A percentile compares a stretch with the other conserved stretches of the same genome.
Conservation (phyloP, 2,797 vertebrate genomes). For the Pangasius mekongensis region DNA sequence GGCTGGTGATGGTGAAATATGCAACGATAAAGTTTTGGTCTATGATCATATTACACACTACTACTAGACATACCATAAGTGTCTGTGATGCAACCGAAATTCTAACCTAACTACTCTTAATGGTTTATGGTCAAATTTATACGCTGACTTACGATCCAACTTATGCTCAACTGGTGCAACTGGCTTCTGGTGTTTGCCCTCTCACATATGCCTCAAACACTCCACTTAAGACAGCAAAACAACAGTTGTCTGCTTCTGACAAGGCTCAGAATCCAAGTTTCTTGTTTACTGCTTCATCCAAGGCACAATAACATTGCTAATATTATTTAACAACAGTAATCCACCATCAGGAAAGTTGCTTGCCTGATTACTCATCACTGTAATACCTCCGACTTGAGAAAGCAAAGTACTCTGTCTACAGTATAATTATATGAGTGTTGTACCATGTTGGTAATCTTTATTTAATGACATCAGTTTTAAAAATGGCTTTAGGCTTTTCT, state of each 20-base stretch:
- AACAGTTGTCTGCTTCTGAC: neutral
- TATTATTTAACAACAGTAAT: constrained; percentile 17
- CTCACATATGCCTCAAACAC: neutral
- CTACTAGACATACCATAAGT: neutral
- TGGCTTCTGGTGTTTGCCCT: neutral
- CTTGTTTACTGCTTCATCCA: neutral
- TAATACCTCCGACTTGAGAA: neutral
- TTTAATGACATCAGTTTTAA: neutral
- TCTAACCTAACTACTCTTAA: neutral
- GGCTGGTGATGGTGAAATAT: neutral
- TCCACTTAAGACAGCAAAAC: neutral
- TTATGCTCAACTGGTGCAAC: neutral
- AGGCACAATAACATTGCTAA: neutral
- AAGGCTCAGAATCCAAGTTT: neutral
- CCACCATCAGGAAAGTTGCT: neutral
- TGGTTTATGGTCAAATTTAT: neutral
- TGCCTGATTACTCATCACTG: constrained; percentile 11
- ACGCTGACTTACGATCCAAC: neutral
- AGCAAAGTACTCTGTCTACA: neutral
- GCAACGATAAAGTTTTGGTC: neutral
- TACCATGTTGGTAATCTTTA: neutral
- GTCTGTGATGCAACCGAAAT: neutral
- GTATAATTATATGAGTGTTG: neutral
- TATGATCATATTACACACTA: neutral
- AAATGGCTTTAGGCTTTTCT: neutral